phyloP scores from a whole-genome alignment of 2,113 vertebrate species.

The Oreochromis aureus region DNA sequence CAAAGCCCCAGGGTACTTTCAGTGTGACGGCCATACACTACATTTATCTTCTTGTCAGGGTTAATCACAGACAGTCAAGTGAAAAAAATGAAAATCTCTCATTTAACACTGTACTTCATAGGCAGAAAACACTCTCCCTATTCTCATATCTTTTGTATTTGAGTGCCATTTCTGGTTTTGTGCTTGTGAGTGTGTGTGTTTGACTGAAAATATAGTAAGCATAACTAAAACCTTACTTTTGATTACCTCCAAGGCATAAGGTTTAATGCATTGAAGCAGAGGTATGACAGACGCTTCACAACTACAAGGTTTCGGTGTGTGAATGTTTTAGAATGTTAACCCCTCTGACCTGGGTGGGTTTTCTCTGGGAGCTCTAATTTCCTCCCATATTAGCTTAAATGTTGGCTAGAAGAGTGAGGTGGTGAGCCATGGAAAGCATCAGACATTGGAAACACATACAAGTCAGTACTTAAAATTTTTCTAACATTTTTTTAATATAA shows the following conservation, averaged over 20 bases:
- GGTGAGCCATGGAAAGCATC: background rate
- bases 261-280: background rate
- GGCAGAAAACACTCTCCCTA: accelerated
- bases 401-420: background rate
- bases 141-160: background rate
- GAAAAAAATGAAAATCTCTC: background rate
- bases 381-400: background rate
- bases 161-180: background rate
- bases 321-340: background rate
- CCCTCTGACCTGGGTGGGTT: background rate
- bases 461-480: background rate
- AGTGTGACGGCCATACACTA: background rate
- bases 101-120: background rate
- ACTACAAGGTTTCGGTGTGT: background rate
- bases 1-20: background rate
- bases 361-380: background rate
- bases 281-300: background rate
- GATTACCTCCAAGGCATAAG: background rate
- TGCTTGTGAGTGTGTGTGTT: background rate
- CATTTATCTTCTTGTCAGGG: constrained; percentile 19
- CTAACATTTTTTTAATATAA: background rate
- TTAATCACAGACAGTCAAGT: background rate
- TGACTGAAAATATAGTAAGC: background rate
- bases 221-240: background rate
- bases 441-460: background rate